Percentiles rank a stretch among this genome's conserved stretches.
These are phyloP conservation scores for Aleiodes testaceus DNA, from an alignment of 2,888 invertebrate species.

Conservation along the genomic window DNA sequence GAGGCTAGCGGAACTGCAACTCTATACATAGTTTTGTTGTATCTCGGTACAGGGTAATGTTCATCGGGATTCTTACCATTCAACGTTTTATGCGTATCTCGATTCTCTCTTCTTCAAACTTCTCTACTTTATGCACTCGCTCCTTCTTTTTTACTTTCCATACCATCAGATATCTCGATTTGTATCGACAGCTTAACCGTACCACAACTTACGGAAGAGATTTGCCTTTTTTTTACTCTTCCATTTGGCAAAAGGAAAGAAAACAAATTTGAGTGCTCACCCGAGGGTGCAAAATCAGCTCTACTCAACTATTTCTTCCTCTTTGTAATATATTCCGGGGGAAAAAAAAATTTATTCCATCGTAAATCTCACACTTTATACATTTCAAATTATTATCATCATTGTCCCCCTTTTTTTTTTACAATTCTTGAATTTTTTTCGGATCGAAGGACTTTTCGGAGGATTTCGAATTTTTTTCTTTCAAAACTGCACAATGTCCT, in stretches of 20 bases:
- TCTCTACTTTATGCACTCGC: not conserved
- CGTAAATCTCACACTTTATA: slow-evolving; percentile 28
- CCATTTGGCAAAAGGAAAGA: not conserved
- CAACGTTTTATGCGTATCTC: not conserved
- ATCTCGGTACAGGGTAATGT: too few relatives aligned
- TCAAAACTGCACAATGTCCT: too few relatives aligned
- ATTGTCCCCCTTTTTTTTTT: slow-evolving; percentile 28
- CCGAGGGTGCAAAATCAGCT: slow-evolving; percentile 17
- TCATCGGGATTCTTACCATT: too few relatives aligned
- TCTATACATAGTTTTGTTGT: not conserved
- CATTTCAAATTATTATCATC: slow-evolving; percentile 10
- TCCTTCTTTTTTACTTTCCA: not conserved
- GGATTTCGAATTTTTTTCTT: too few relatives aligned
- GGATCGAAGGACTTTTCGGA: too few relatives aligned
- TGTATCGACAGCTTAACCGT: slow-evolving; percentile 27
- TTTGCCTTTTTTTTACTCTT: not conserved
- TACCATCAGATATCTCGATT: slow-evolving; percentile 15
- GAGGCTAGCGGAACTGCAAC: slow-evolving; percentile 17
- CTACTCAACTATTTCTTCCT: not conserved
- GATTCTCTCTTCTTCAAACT: slow-evolving; percentile 15
- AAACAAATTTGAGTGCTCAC: slow-evolving; percentile 10
- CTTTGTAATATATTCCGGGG: not conserved
- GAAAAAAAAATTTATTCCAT: not conserved
- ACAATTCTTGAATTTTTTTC: too few relatives aligned
- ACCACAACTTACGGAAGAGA: slow-evolving; percentile 16